Evolutionary conservation across 2,888 invertebrate species (phyloP).

Genomic region (Catocala nupta): DNA sequence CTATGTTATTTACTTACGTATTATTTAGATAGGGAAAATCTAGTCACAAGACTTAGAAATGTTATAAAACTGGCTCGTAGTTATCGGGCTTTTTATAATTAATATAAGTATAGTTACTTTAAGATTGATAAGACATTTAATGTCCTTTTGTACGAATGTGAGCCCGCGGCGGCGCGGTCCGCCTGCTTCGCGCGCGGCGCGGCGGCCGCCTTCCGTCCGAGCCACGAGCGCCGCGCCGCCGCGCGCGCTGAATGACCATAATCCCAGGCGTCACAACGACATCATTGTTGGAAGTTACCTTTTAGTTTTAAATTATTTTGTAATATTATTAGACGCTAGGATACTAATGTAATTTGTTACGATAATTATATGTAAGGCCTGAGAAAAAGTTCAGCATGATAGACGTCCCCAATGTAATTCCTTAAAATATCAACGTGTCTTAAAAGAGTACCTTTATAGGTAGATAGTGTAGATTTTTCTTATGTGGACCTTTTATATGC

Average conservation of each 20-base stretch:
- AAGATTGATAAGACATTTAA: conserved; percentile 73
- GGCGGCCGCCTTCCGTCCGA: conserved; percentile 10
- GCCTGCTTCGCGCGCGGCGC: background rate
- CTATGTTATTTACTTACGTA: conserved; percentile 86
- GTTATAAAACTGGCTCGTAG: conserved; percentile 80
- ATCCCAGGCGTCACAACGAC: conserved; percentile 42
- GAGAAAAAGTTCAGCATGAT: conserved; percentile 85
- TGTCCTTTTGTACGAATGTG: conserved; percentile 69
- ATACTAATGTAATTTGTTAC: conserved; percentile 79
- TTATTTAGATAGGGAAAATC: conserved; percentile 85
- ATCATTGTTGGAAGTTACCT: conserved; percentile 83
- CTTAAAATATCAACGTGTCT: conserved; percentile 79
- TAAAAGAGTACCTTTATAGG: conserved; percentile 82
- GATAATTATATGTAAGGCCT: conserved; percentile 70
- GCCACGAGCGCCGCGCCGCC: conserved; percentile 13
- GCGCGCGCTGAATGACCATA: conserved; percentile 31
- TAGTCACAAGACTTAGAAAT: conserved; percentile 87
- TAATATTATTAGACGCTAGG: conserved; percentile 80
- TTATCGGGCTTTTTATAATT: conserved; percentile 79
- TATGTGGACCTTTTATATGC: conserved; percentile 56
- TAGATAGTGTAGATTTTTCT: conserved; percentile 67
- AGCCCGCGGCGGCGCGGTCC: conserved; percentile 30
- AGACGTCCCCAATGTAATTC: conserved; percentile 57
- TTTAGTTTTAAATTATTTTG: conserved; percentile 82
- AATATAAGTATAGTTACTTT: conserved; percentile 68